phyloP scores from a whole-genome alignment of 2,888 invertebrate genomes.

The Acrobasis suavella region DNA sequence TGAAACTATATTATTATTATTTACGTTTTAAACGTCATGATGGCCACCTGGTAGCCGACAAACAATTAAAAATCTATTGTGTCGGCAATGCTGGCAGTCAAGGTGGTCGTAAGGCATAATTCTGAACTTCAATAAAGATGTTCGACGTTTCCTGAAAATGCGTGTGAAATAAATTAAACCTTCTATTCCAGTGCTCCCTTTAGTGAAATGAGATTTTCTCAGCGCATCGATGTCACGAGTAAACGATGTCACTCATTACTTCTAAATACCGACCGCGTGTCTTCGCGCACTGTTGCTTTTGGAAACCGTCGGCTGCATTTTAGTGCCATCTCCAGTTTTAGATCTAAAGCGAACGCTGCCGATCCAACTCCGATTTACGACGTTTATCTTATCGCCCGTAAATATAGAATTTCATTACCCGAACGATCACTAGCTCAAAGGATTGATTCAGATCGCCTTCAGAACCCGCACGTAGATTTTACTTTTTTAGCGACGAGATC shows the following conservation, averaged over 20 bases:
- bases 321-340: conserved; percentile 40
- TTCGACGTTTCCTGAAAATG: not conserved
- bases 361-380: conserved; percentile 52
- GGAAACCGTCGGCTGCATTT: conserved; percentile 50
- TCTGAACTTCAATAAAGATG: not conserved
- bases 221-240: conserved; percentile 63
- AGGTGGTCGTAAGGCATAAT: too few relatives aligned
- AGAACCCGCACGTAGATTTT: not conserved
- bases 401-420: conserved; percentile 41
- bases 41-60: too few relatives aligned
- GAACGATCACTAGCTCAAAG: conserved; percentile 23
- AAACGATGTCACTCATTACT: conserved; percentile 68
- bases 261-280: conserved; percentile 51
- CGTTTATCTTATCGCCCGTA: conserved; percentile 51
- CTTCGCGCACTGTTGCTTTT: conserved; percentile 59
- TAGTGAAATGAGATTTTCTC: conserved; percentile 45
- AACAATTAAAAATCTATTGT: too few relatives aligned
- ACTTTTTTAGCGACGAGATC: not conserved
- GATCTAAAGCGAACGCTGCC: conserved; percentile 41
- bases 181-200: conserved; percentile 43
- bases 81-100: too few relatives aligned
- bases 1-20: too few relatives aligned
- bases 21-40: too few relatives aligned
- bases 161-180: conserved; percentile 18
- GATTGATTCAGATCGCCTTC: conserved; percentile 1